Conservation (phyloP, 2,113 vertebrate species). For the Ammodytes dubius region DNA sequence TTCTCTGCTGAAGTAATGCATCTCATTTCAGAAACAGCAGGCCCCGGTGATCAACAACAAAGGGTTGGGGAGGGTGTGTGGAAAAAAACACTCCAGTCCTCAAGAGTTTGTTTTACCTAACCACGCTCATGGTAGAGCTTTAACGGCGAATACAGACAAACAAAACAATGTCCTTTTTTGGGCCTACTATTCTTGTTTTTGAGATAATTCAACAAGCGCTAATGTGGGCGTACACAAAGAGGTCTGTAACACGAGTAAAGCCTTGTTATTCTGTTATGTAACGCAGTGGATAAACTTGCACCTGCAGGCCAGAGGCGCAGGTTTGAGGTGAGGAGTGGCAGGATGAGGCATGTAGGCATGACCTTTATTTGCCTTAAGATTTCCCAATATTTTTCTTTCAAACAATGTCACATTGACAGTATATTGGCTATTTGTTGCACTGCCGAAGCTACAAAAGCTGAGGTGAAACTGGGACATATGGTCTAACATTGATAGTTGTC, state of each 20-base stretch:
- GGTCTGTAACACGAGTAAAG: slow-evolving; percentile 4
- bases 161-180: slow-evolving; percentile 30
- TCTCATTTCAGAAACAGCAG: slow-evolving; percentile 22
- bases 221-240: slow-evolving; percentile 20
- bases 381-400: neutral
- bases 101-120: slow-evolving; percentile 48
- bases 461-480: neutral
- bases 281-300: neutral
- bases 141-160: slow-evolving; percentile 14
- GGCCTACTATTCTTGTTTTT: neutral
- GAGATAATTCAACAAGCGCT: slow-evolving; percentile 4
- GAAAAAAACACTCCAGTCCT: neutral
- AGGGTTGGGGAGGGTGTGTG: too few relatives aligned
- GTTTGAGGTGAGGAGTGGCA: slow-evolving; percentile 17
- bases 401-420: too few relatives aligned
- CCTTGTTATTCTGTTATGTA: neutral
- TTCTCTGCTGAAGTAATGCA: neutral
- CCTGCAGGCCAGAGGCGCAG: neutral
- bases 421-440: neutral
- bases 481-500: too few relatives aligned
- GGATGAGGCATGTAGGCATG: neutral
- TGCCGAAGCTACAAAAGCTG: neutral
- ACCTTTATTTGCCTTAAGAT: neutral
- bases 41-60: slow-evolving; percentile 18
- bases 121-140: slow-evolving; percentile 13